Conservation (phyloP, 2,797 vertebrate species). For the Garrulus glandarius region DNA sequence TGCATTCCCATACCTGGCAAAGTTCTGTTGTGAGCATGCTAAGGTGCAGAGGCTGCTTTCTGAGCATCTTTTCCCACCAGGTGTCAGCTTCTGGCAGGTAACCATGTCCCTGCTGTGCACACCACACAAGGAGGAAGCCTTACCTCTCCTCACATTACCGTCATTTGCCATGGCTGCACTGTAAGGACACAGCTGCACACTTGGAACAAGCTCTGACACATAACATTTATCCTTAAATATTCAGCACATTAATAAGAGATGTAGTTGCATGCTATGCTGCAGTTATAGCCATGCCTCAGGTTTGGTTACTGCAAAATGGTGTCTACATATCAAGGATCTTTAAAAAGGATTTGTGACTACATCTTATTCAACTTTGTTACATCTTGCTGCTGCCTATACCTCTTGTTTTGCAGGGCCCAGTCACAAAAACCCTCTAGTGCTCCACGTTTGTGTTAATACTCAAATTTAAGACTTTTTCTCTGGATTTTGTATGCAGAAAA, state of each 20-base stretch:
- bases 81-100: background rate
- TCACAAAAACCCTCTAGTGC: background rate
- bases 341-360: background rate
- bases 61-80: background rate
- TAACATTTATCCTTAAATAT: background rate
- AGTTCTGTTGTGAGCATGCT: background rate
- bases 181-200: fast-evolving
- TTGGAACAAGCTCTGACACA: background rate
- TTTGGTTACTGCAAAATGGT: background rate
- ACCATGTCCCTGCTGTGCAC: background rate
- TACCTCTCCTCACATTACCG: background rate
- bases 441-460: background rate
- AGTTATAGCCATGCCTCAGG: background rate
- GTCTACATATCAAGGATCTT: background rate
- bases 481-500: background rate
- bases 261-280: background rate
- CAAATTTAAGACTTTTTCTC: background rate
- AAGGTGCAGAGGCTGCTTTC: background rate
- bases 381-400: background rate
- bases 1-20: background rate
- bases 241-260: background rate
- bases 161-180: background rate
- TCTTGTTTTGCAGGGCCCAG: background rate
- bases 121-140: background rate
- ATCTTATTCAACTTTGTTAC: background rate